phyloP scores from a whole-genome alignment of 1,140 invertebrate genomes.

The Drosophila carrolli region DNA sequence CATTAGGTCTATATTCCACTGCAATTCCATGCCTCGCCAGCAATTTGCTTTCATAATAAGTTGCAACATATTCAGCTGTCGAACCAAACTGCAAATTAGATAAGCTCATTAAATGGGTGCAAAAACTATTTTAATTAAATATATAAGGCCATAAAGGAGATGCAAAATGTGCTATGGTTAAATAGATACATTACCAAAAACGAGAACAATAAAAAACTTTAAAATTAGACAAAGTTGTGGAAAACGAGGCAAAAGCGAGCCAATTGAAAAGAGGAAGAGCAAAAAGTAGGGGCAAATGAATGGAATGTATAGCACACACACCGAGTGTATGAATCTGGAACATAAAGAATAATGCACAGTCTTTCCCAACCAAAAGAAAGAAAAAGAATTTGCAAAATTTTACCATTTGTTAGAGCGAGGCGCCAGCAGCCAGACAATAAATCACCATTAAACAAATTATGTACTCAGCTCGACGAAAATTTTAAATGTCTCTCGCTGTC shows the following conservation, averaged over 20 bases:
- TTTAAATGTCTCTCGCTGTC: slow-evolving; percentile 69
- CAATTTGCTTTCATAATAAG: slow-evolving; percentile 11
- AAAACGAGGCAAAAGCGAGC: slow-evolving; percentile 23
- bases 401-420: slow-evolving; percentile 60
- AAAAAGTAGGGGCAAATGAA: slow-evolving; percentile 25
- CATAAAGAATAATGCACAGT: slow-evolving; percentile 60
- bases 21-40: neutral
- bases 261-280: slow-evolving; percentile 22
- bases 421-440: slow-evolving; percentile 61
- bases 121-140: slow-evolving; percentile 65
- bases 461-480: slow-evolving; percentile 73
- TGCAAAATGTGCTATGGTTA: neutral
- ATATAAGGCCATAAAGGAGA: slow-evolving; percentile 13
- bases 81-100: slow-evolving; percentile 56
- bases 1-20: slow-evolving; percentile 33
- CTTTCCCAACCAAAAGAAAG: slow-evolving; percentile 37
- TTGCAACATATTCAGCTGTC: slow-evolving; percentile 52
- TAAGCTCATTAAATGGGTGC: slow-evolving; percentile 59
- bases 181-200: slow-evolving; percentile 9
- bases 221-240: slow-evolving; percentile 31
- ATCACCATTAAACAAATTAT: slow-evolving; percentile 82
- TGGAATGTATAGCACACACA: slow-evolving; percentile 16
- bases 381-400: slow-evolving; percentile 65
- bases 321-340: slow-evolving; percentile 25
- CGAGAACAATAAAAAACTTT: slow-evolving; percentile 13